A percentile compares a stretch with the other conserved stretches of the same genome.
Conservation (phyloP, 2,888 invertebrate species). For the Drosophila heteroneura region DNA sequence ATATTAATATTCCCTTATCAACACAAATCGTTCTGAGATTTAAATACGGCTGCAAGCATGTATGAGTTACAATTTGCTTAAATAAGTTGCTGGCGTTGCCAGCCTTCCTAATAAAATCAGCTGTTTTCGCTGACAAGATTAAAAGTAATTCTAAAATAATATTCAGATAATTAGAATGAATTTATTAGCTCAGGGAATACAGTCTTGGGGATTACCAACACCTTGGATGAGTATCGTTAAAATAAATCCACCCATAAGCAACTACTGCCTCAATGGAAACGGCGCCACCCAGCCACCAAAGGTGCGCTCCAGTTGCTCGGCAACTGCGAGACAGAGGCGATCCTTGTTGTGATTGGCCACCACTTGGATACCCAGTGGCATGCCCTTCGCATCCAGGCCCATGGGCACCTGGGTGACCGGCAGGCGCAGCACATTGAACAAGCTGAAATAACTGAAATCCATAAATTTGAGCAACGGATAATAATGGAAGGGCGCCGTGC, state of each 20-base stretch:
- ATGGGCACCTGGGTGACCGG: constrained; percentile 92
- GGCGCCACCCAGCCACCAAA: constrained; percentile 97
- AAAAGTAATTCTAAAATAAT: constrained; percentile 7
- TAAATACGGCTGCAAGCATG: not conserved
- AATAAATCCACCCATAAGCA: not conserved
- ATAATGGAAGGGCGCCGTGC: constrained; percentile 93
- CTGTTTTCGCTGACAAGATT: constrained; percentile 6
- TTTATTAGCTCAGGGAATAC: constrained; percentile 4
- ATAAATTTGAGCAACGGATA: constrained; percentile 91
- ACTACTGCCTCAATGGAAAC: constrained; percentile 79
- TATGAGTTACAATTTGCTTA: not conserved
- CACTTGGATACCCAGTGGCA: constrained; percentile 96
- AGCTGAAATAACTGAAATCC: constrained; percentile 94
- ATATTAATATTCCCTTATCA: not conserved
- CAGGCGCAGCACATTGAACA: constrained; percentile 93
- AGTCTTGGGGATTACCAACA: constrained; percentile 53
- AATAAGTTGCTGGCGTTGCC: not conserved
- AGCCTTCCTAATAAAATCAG: not conserved
- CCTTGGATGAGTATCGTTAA: constrained; percentile 37
- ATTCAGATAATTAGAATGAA: constrained; percentile 2
- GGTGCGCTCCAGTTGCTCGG: constrained; percentile 93
- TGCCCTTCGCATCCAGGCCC: constrained; percentile 92
- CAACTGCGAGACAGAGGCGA: constrained; percentile 94
- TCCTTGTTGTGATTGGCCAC: constrained; percentile 94
- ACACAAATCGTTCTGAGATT: not conserved